Evolutionary conservation across 2,797 vertebrate species (phyloP).

Genomic region (Lateolabrax maculatus): DNA sequence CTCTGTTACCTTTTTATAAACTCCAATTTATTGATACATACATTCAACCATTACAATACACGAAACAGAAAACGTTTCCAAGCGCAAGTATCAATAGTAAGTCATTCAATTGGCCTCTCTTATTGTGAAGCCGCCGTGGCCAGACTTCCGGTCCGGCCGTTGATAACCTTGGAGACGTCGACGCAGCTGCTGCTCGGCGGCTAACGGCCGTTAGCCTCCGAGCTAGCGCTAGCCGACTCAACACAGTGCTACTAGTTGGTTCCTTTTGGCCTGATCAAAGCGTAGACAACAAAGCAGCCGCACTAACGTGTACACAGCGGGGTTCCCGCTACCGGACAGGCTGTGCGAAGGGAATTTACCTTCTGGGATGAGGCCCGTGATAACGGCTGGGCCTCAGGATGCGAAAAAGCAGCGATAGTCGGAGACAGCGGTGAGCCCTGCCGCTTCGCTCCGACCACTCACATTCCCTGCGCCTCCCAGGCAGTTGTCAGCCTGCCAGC

Average conservation of each 20-base stretch:
- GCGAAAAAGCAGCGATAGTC: conserved; percentile 66
- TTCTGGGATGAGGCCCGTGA: conserved; percentile 57
- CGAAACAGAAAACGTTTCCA: neutral
- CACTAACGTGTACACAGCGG: accelerated
- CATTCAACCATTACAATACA: neutral
- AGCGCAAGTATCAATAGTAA: neutral
- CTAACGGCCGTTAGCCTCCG: conserved; percentile 58
- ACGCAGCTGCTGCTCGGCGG: conserved; percentile 43
- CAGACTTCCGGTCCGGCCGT: conserved; percentile 41
- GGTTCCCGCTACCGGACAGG: too few relatives aligned
- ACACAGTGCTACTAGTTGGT: neutral
- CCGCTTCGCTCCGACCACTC: conserved; percentile 64
- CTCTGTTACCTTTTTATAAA: too few relatives aligned
- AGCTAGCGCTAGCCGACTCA: conserved; percentile 56
- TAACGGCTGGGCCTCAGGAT: conserved; percentile 74
- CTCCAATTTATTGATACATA: neutral
- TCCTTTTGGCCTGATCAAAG: neutral
- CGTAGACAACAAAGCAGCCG: neutral
- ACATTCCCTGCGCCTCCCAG: conserved; percentile 65
- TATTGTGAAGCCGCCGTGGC: conserved; percentile 52
- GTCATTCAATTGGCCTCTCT: neutral
- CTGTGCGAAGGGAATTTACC: conserved; percentile 53
- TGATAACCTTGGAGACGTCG: conserved; percentile 28
- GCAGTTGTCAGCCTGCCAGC: conserved; percentile 61
- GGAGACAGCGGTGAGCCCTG: conserved; percentile 70